Base-by-base conservation (phyloP, 2,797 vertebrate genomes). In the Sciaenops ocellatus region DNA sequence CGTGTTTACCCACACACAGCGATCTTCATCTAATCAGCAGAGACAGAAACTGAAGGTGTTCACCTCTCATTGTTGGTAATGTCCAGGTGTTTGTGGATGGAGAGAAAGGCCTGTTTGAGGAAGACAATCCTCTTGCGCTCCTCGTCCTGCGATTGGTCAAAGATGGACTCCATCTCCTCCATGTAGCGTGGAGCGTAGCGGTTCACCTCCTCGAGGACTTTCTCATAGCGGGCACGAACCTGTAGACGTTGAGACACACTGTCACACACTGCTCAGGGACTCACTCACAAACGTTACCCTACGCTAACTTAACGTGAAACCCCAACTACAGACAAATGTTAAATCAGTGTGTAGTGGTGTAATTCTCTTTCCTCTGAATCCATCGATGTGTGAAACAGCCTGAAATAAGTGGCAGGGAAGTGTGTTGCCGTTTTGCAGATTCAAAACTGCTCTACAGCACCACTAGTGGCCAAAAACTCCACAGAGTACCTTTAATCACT, bases 141-240 rank as follows among this genome's bases (percentile, higher is more conserved):
- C 69, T 95, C 94, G 28, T 96, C 95, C 82, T 97, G 96, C 3
- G 96, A 94, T 79, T 97, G 95, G 90, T 97, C 96, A 60, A 97
- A 97, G 78, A 96, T 92, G 1, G 94, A 94, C 86, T 97, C 96
- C 96, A 97, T 97, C 82, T 97, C 96, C 86, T 97, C 96, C 95
- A 97, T 96, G 94, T 97, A 97, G 69, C 96, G 95, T 0, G 96
- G 96, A 34, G 95, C 96, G 9, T 96, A 96, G 46, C 94, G 95
- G 61, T 96, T 96, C 57, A 96, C 95, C 85, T 97, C 96, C 79
- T 96, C 95, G 28, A 97, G 91, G 51, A 96, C 92, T 74, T 97
- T 97, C 90, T 97, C 95, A 13, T 97, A 97, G 64, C 95, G 95
- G 17, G 77, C 87, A 3, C 95, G 94, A 7, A 96, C 93, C 95